Base-by-base conservation (phyloP, 1,140 invertebrate genomes). In the Hylaeus anthracinus region DNA sequence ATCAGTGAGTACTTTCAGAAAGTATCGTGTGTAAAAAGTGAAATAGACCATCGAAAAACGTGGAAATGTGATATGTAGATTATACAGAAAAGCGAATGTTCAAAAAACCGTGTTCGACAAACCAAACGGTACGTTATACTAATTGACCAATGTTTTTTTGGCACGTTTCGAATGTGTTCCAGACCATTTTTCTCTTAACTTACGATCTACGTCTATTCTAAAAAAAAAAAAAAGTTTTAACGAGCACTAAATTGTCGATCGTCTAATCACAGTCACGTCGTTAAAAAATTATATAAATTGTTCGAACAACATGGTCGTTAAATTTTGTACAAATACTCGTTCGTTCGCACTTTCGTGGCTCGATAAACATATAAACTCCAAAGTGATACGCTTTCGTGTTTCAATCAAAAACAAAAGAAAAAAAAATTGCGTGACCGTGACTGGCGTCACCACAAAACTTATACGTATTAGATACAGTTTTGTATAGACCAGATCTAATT, bases 171-270 rank as follows among this genome's bases (percentile, higher is more conserved):
- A 91, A 91, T 90, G 90, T 86, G 90, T 91, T 90, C 86, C 90
- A 91, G 90, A 91, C 90, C 90, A 91, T 91, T 90, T 87, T 90
- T 91, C 90, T 90, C 90, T 88, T 82, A 72, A 72, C 64, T 86
- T 87, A 86, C 51, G 65, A 69, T 51, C 79, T 88, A 86, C 60
- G 4, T 37, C 73, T 81, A 81, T 76, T 48, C 73, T 81, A 81
- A 48, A 74, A 69, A 26, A 26, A 26, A 26, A 26, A 26, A 26
- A 48, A 48, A 51, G 15, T 69, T 66, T 81, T 60, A 70, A 76
- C 65, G 41, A 67, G n/a, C 48, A 75, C 37, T 74, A 53, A 39
- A 75, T 53, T 74, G 66, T 45, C 12, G 5, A 65, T 51, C 53
- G 12, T 41, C 56, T 8, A 37, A 65, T 67, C 72, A 80, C 12